A percentile compares a stretch with the other conserved stretches of the same genome.
phyloP scores from a whole-genome alignment of 2,888 invertebrate species.

The Ormia ochracea region DNA sequence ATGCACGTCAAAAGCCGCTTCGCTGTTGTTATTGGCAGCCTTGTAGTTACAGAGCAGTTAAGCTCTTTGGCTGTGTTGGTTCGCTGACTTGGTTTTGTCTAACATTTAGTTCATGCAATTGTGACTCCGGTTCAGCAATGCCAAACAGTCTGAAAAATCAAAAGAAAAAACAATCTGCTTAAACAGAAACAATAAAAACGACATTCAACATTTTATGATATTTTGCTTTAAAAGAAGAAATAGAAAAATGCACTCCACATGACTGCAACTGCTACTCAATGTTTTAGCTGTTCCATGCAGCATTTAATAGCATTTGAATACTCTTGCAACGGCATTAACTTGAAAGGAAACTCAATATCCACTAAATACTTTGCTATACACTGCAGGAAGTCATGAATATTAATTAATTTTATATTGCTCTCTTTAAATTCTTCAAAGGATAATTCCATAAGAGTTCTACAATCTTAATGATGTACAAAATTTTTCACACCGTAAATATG shows the following conservation, averaged over 20 bases:
- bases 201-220: neutral
- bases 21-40: neutral
- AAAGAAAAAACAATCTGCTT: neutral
- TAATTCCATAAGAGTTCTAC: neutral
- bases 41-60: slow-evolving; percentile 36
- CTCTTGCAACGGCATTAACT: neutral
- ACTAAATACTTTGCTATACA: neutral
- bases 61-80: slow-evolving; percentile 10
- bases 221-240: neutral
- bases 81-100: slow-evolving; percentile 41
- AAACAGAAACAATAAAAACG: neutral
- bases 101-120: slow-evolving; percentile 41
- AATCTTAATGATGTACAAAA: neutral
- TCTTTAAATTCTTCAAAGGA: neutral
- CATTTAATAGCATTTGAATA: neutral
- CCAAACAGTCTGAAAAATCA: neutral
- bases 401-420: neutral
- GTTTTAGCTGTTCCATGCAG: neutral
- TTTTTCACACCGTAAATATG: no score
- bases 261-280: slow-evolving; percentile 9
- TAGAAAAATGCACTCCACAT: slow-evolving; percentile 3
- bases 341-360: neutral
- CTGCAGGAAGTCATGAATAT: slow-evolving; percentile 1
- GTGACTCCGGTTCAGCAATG: neutral
- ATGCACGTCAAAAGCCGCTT: slow-evolving; percentile 45